Percentiles rank a stretch among this genome's conserved stretches.
Conservation (phyloP, 1,140 invertebrate species). For the Drosophila nigromelanica region DNA sequence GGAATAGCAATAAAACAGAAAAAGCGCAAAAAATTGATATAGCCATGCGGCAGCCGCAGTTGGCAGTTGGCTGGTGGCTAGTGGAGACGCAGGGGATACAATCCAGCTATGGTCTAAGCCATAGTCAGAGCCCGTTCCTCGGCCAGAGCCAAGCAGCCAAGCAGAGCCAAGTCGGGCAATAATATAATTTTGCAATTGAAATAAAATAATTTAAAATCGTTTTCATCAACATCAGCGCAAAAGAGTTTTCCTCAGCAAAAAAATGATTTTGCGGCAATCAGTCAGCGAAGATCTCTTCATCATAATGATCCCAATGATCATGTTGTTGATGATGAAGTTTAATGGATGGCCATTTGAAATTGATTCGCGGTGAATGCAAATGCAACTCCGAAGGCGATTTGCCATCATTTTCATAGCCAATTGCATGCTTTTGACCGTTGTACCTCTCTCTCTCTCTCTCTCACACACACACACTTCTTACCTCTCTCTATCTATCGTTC, state of each 20-base stretch:
- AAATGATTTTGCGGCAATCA: conserved; percentile 75
- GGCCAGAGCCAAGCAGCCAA: neutral
- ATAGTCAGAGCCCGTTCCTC: neutral
- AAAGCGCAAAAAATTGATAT: conserved; percentile 73
- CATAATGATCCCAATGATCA: conserved; percentile 15
- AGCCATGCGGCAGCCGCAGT: conserved; percentile 45
- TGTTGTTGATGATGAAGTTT: conserved; percentile 50
- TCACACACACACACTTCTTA: too few species aligned
- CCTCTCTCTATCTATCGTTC: conserved; percentile 6
- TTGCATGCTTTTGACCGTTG: conserved; percentile 62
- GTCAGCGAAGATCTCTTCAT: conserved; percentile 12
- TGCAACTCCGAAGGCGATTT: conserved; percentile 41
- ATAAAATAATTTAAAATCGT: conserved; percentile 83
- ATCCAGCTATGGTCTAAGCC: neutral
- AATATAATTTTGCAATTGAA: conserved; percentile 79
- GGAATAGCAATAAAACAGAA: conserved; percentile 81
- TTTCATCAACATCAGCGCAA: conserved; percentile 80
- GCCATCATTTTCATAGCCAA: conserved; percentile 70
- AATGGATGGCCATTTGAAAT: conserved; percentile 77
- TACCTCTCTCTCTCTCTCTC: neutral
- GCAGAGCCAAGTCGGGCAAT: conserved; percentile 46
- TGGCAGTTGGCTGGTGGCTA: neutral
- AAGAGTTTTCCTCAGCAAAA: conserved; percentile 64
- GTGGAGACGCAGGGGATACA: neutral
- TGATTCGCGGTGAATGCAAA: conserved; percentile 76